A percentile compares a stretch with the other conserved stretches of the same genome.
These are phyloP conservation scores for Pyxicephalus adspersus DNA, from an alignment of 2,113 vertebrate species.

Conservation along the genomic window DNA sequence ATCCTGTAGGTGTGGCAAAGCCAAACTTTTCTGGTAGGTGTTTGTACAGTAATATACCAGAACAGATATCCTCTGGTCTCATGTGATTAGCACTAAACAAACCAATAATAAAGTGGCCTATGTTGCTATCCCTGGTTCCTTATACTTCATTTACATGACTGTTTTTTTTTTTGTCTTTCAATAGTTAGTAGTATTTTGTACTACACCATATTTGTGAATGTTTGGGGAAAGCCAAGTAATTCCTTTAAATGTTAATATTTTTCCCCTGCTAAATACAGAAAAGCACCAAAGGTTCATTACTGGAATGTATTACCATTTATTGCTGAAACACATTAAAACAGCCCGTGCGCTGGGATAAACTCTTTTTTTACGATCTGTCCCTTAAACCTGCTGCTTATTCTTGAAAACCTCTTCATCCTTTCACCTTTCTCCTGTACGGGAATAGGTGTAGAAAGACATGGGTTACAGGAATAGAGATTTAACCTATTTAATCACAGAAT, in stretches of 20 bases:
- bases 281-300: background rate
- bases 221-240: background rate
- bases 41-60: too few species aligned
- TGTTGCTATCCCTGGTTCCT: too few species aligned
- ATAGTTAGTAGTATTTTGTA: background rate
- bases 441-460: background rate
- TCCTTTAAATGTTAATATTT: constrained; percentile 6
- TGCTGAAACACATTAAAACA: constrained; percentile 21
- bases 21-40: too few species aligned
- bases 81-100: too few species aligned
- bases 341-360: constrained; percentile 12
- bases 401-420: constrained; percentile 14
- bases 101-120: too few species aligned
- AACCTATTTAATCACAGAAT: background rate
- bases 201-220: background rate
- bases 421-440: background rate
- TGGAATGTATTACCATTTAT: constrained; percentile 22
- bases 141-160: background rate
- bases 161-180: background rate
- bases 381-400: constrained; percentile 34
- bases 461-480: background rate
- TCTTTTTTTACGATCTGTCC: constrained; percentile 8
- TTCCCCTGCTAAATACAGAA: constrained; percentile 4
- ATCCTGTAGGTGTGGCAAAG: too few species aligned
- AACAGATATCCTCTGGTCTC: too few species aligned